phyloP scores from a whole-genome alignment of 1,140 invertebrate genomes.

The Stegodyphus mimosarum region DNA sequence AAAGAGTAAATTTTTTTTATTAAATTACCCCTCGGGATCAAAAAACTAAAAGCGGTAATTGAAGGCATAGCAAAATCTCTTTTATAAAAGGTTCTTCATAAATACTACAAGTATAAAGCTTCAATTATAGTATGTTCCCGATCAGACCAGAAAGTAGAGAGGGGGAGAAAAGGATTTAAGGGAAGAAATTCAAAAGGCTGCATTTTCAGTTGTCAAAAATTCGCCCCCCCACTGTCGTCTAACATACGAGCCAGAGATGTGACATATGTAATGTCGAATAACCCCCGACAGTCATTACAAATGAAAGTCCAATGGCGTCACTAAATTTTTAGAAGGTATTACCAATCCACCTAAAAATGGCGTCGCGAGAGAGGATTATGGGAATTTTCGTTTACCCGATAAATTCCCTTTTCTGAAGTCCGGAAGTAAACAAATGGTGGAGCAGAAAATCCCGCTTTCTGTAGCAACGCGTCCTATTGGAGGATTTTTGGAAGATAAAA shows the following conservation, averaged over 20 bases:
- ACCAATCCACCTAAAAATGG: constrained; percentile 23
- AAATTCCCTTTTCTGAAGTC: constrained; percentile 45
- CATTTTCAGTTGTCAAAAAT: constrained; percentile 20
- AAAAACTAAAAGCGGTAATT: too few relatives aligned
- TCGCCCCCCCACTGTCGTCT: background rate
- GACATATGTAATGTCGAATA: constrained; percentile 46
- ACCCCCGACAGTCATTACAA: constrained; percentile 51
- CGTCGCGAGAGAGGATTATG: constrained; percentile 23
- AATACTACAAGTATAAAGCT: background rate
- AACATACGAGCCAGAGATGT: constrained; percentile 40
- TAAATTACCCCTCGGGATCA: too few relatives aligned
- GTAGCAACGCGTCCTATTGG: constrained; percentile 28
- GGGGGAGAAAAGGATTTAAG: constrained; percentile 1
- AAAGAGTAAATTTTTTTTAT: too few relatives aligned
- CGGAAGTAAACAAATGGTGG: constrained; percentile 46
- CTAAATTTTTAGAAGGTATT: constrained; percentile 47
- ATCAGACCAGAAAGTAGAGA: background rate
- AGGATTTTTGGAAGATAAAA: constrained; percentile 8
- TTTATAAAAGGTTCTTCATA: background rate
- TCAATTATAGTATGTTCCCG: constrained; percentile 38
- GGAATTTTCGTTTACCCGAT: constrained; percentile 44
- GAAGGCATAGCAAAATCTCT: too few relatives aligned
- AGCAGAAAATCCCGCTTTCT: constrained; percentile 48
- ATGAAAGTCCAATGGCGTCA: constrained; percentile 32
- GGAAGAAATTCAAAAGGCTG: background rate